Percentiles rank a stretch among this genome's conserved stretches.
phyloP scores from a whole-genome alignment of 2,888 invertebrate species.

The Drosophila ezoana region DNA sequence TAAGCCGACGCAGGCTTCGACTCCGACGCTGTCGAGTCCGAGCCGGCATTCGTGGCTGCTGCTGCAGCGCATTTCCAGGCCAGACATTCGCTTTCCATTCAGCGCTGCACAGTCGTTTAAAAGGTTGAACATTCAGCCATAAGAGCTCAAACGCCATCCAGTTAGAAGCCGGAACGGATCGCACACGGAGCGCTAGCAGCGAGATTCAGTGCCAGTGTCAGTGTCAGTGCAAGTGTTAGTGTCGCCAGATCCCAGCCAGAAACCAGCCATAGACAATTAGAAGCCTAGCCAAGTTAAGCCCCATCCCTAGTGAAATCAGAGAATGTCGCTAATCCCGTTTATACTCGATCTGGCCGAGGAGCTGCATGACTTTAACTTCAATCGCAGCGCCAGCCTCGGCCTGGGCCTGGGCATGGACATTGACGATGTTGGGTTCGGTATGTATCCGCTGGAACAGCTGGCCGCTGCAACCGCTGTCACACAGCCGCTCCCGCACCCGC shows the following conservation, averaged over 20 bases:
- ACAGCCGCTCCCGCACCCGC: conserved; percentile 33
- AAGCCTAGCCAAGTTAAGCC: not conserved
- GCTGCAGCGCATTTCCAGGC: conserved; percentile 45
- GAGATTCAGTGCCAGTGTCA: conserved; percentile 28
- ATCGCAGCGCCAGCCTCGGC: conserved; percentile 50
- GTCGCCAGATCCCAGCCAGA: conserved; percentile 23
- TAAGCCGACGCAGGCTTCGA: conserved; percentile 23
- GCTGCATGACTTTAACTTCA: conserved; percentile 64
- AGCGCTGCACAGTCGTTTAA: conserved; percentile 74
- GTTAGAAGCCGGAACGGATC: conserved; percentile 75
- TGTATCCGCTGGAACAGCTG: conserved; percentile 80
- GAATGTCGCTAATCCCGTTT: conserved; percentile 81
- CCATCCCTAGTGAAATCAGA: conserved; percentile 16
- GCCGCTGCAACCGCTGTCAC: conserved; percentile 53
- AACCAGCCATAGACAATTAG: conserved; percentile 10
- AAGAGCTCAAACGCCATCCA: conserved; percentile 72
- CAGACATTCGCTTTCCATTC: conserved; percentile 68
- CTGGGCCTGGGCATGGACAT: conserved; percentile 62
- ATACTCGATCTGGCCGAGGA: conserved; percentile 80
- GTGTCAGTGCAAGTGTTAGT: conserved; percentile 25
- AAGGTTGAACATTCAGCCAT: conserved; percentile 72
- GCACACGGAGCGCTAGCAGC: conserved; percentile 40
- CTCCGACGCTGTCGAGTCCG: not conserved
- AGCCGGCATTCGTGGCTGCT: conserved; percentile 23
- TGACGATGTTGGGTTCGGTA: conserved; percentile 82